These are phyloP conservation scores for Otolemur garnettii DNA, from an alignment of 2,113 vertebrate genomes.

Conservation along the genomic window DNA sequence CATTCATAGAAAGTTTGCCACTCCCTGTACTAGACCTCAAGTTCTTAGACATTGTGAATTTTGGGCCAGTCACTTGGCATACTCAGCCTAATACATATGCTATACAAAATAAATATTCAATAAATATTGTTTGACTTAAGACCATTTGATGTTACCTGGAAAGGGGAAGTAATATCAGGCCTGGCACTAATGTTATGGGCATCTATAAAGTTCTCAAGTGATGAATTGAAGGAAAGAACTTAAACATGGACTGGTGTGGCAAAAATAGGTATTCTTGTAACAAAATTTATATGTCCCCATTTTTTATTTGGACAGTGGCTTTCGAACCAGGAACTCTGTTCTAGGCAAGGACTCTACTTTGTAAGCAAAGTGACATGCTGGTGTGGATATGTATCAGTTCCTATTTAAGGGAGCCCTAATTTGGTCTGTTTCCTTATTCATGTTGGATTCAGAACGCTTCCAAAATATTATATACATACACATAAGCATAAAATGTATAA, in stretches of 20 bases:
- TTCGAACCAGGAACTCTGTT: background rate
- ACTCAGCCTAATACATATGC: background rate
- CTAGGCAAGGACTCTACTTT: background rate
- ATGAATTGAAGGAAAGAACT: background rate
- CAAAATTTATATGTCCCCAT: background rate
- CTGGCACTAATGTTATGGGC: background rate
- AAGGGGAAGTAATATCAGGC: background rate
- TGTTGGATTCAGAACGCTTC: background rate
- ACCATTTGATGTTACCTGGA: background rate
- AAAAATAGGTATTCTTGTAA: background rate
- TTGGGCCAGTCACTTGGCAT: background rate
- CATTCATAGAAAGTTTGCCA: background rate
- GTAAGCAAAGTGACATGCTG: background rate
- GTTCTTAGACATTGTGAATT: background rate
- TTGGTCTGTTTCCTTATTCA: background rate
- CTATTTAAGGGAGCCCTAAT: background rate
- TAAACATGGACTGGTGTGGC: accelerated
- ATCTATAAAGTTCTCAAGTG: background rate
- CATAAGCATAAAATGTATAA: background rate
- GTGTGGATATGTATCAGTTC: background rate
- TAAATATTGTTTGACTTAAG: background rate
- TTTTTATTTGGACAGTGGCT: background rate
- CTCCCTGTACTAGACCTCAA: background rate
- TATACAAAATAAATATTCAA: background rate
- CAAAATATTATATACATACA: background rate